Evolutionary conservation across 2,888 invertebrate species (phyloP), one percentile per base, ranked within the genome.

Genomic region (Panopea generosa): DNA sequence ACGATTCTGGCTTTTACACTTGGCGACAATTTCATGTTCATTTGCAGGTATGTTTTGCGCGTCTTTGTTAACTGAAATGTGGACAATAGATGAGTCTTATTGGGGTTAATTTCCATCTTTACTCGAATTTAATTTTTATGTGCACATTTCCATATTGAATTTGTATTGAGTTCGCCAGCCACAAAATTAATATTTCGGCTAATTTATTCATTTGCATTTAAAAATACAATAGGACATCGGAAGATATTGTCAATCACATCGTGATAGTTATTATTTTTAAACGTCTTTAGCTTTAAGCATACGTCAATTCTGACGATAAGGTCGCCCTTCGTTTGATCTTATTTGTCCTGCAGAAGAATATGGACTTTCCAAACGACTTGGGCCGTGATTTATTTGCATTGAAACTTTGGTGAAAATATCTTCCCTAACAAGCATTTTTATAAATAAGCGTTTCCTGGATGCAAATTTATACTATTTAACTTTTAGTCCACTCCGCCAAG

Each of bases 151-250:
- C 63, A 53, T 62, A 61, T 71, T 63, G 66, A 53, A 49, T 59
- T 22, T 53, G 67, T 62, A 67, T 76, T 76, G 56, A 76, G 67
- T 67, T 45, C 29, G 26, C 47, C 72, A 68, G 60, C 72, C 55
- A 27, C 29, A 66, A 80, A 80, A 80, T 80, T 77, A 80, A 80
- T 77, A 77, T 80, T 74, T 77, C 70, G 50, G 27, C 73, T 77
- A 80, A 80, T 80, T 80, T 80, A 77, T 80, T 80, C 80, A 73
- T 80, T 70, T 74, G 40, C 70, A 53, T 70, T 57, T 57, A 57
- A 67, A 55, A 65, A 53, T 26, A 76, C 77, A 73, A 80, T 27
- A 63, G 60, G 57, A 60, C 43, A 63, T 49, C 53, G 50, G 55
- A 29, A 52, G 16, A 33, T 29, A 53, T 68, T 77, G 77, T 77